Conservation (phyloP, 2,113 vertebrate species). For the Apteryx owenii region DNA sequence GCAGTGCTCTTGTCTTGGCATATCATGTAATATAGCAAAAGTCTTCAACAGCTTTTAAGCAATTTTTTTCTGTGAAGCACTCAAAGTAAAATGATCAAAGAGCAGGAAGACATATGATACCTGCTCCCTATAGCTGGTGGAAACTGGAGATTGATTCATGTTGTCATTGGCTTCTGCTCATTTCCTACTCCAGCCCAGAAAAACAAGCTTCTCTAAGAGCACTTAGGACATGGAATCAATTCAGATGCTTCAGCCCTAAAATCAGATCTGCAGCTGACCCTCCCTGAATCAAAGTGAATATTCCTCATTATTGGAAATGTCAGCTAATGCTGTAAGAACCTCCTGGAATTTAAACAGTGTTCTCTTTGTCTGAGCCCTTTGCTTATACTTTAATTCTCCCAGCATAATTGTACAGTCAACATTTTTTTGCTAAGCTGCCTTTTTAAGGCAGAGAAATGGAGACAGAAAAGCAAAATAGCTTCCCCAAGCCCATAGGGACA, state of each 20-base stretch:
- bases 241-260: slow-evolving; percentile 8
- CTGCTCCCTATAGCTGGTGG: neutral
- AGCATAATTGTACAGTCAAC: neutral
- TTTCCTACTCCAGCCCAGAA: slow-evolving; percentile 5
- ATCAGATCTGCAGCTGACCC: neutral
- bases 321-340: neutral
- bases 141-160: neutral
- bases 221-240: neutral
- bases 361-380: neutral
- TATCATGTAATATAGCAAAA: neutral
- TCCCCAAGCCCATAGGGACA: neutral
- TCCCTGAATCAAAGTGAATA: neutral
- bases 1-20: neutral
- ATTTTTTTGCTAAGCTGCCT: neutral
- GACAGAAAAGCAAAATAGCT: neutral
- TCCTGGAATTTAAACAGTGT: neutral
- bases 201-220: neutral
- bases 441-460: neutral
- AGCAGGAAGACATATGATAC: neutral
- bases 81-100: slow-evolving; percentile 37
- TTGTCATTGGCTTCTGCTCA: neutral
- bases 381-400: neutral
- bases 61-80: neutral
- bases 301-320: neutral
- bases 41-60: neutral